phyloP scores from a whole-genome alignment of 2,797 vertebrate genomes.

The Pogoniulus pusillus region DNA sequence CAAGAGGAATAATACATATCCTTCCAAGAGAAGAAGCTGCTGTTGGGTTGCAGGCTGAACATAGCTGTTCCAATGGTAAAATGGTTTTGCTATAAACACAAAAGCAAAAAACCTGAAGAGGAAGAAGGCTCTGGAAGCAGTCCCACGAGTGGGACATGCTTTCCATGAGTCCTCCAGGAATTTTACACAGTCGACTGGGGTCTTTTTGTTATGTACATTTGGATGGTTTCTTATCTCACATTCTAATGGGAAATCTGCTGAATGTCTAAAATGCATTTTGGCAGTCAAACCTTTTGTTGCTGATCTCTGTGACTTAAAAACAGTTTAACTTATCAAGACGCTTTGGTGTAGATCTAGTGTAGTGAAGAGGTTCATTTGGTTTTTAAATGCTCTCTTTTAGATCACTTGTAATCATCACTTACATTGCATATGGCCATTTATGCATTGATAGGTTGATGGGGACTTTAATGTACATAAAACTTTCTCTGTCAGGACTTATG shows the following conservation, averaged over 20 bases:
- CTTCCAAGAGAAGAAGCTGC: neutral
- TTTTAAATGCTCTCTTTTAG: slow-evolving; percentile 52
- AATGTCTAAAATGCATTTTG: slow-evolving; percentile 58
- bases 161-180: slow-evolving; percentile 3
- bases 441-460: slow-evolving; percentile 65
- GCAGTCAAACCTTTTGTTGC: slow-evolving; percentile 41
- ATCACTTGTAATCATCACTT: slow-evolving; percentile 60
- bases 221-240: slow-evolving; percentile 44
- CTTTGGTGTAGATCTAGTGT: slow-evolving; percentile 42
- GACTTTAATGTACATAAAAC: slow-evolving; percentile 59
- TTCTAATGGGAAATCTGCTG: slow-evolving; percentile 51
- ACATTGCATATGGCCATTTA: slow-evolving; percentile 30
- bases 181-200: neutral
- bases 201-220: slow-evolving; percentile 7
- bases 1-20: neutral
- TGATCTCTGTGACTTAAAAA: slow-evolving; percentile 11
- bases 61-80: neutral
- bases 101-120: neutral
- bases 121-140: neutral
- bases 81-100: neutral
- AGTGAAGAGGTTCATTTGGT: slow-evolving; percentile 22
- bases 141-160: neutral
- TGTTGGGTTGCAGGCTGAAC: neutral
- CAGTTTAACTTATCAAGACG: slow-evolving; percentile 44
- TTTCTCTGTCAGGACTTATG: slow-evolving; percentile 59